These are phyloP conservation scores for Anorthoa munda DNA, from an alignment of 2,888 invertebrate species.

Conservation along the genomic window DNA sequence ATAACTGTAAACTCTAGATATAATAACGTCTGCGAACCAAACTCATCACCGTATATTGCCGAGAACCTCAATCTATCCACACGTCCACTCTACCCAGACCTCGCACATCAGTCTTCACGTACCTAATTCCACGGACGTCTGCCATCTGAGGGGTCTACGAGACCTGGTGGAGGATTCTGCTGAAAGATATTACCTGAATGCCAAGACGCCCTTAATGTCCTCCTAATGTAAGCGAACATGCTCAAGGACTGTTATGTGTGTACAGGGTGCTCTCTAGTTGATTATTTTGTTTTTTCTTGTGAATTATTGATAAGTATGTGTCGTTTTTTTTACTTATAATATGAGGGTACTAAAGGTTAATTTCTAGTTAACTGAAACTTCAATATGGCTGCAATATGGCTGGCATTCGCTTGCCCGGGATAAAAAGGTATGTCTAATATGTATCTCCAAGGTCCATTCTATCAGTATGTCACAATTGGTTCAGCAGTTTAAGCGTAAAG, in stretches of 20 bases:
- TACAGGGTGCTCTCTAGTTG: constrained; percentile 53
- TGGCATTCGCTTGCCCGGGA: no score
- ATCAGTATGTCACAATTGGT: no score
- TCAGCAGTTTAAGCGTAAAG: no score
- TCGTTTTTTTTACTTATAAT: no score
- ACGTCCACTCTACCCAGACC: constrained; percentile 54
- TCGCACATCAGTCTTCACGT: constrained; percentile 29
- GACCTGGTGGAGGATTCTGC: constrained; percentile 64
- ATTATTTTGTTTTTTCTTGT: constrained; percentile 36
- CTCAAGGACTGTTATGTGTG: constrained; percentile 53
- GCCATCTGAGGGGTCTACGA: constrained; percentile 41
- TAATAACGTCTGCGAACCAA: constrained; percentile 16
- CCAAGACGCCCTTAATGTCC: constrained; percentile 75
- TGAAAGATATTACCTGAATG: constrained; percentile 78
- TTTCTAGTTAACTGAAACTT: no score
- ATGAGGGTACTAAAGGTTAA: no score
- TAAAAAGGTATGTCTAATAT: no score
- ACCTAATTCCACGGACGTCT: background rate
- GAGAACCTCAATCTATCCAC: constrained; percentile 59
- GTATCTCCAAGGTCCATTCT: no score
- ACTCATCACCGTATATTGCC: constrained; percentile 54
- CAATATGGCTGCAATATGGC: no score
- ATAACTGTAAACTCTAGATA: background rate
- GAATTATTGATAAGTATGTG: constrained; percentile 19
- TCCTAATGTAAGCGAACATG: constrained; percentile 75